Percentiles rank a stretch among this genome's conserved stretches.
phyloP scores from a whole-genome alignment of 37 sponge, comb jelly and placozoan species.

The Chondrosia reniformis region DNA sequence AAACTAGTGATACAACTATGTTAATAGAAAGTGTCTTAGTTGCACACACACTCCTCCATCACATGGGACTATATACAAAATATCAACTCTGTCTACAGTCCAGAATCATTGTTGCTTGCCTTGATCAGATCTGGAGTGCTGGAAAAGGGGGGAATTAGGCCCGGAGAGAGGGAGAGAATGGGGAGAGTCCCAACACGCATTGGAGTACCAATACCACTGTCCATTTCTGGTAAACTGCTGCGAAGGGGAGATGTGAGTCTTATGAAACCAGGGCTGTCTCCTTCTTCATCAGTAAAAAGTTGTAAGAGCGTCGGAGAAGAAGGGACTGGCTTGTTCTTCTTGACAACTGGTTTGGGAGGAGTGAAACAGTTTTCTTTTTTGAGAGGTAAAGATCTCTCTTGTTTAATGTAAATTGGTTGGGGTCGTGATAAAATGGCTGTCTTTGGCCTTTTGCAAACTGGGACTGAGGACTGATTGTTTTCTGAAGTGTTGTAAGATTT shows the following conservation, averaged over 20 bases:
- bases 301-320: constrained; percentile 9
- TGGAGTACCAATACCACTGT: constrained; percentile 36
- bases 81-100: too few relatives aligned
- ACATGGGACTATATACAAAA: too few relatives aligned
- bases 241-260: constrained; percentile 32
- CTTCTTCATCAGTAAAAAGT: background rate
- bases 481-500: background rate
- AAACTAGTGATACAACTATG: too few relatives aligned
- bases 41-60: too few relatives aligned
- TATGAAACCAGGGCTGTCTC: background rate
- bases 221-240: constrained; percentile 17
- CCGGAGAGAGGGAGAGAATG: background rate
- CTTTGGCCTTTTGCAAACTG: background rate
- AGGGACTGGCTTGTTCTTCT: too few relatives aligned
- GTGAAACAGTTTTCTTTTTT: constrained; percentile 23
- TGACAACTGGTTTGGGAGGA: background rate
- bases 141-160: constrained; percentile 15
- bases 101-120: too few relatives aligned
- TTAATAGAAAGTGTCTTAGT: too few relatives aligned
- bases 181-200: background rate
- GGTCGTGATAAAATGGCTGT: background rate
- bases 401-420: too few relatives aligned
- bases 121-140: too few relatives aligned
- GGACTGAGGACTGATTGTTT: background rate
- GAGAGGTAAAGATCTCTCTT: too few relatives aligned